Percentiles rank a stretch among this genome's conserved stretches.
Conservation (phyloP, 1,140 invertebrate genomes). For the Achroia grisella region DNA sequence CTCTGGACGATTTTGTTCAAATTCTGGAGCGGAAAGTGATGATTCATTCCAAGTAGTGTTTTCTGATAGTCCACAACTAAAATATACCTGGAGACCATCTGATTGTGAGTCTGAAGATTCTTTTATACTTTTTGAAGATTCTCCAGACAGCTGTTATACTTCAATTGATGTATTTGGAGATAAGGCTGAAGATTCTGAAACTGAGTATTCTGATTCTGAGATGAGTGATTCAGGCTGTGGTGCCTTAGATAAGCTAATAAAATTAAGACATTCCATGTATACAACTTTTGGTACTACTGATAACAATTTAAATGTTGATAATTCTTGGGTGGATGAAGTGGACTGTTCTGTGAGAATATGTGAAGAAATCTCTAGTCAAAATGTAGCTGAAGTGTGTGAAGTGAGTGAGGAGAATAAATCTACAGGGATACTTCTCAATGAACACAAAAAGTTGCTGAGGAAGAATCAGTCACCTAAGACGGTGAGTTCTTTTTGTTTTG, state of each 20-base stretch:
- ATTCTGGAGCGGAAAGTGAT: constrained; percentile 44
- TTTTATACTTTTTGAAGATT: constrained; percentile 59
- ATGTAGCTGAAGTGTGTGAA: constrained; percentile 12
- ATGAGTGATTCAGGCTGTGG: constrained; percentile 31
- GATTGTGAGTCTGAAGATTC: constrained; percentile 65
- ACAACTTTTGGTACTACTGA: constrained; percentile 49
- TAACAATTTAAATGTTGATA: constrained; percentile 35
- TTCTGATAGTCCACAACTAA: constrained; percentile 27
- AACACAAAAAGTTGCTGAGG: constrained; percentile 26
- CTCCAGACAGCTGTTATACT: constrained; percentile 52
- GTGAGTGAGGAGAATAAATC: constrained; percentile 6
- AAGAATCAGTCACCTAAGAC: constrained; percentile 34
- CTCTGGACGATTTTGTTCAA: constrained; percentile 39
- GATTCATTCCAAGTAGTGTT: constrained; percentile 67
- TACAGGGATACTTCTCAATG: constrained; percentile 28
- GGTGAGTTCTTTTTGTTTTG: constrained; percentile 27
- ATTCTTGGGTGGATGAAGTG: constrained; percentile 36
- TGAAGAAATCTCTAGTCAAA: constrained; percentile 6
- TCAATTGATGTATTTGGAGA: constrained; percentile 56
- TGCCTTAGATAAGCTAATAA: neutral
- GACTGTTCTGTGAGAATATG: constrained; percentile 31
- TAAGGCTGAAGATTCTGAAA: constrained; percentile 23
- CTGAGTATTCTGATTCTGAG: constrained; percentile 34
- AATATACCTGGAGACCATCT: constrained; percentile 22
- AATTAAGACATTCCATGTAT: constrained; percentile 26